Evolutionary conservation across 1,140 invertebrate genomes (phyloP).

Genomic region (Drosophila bocki): DNA sequence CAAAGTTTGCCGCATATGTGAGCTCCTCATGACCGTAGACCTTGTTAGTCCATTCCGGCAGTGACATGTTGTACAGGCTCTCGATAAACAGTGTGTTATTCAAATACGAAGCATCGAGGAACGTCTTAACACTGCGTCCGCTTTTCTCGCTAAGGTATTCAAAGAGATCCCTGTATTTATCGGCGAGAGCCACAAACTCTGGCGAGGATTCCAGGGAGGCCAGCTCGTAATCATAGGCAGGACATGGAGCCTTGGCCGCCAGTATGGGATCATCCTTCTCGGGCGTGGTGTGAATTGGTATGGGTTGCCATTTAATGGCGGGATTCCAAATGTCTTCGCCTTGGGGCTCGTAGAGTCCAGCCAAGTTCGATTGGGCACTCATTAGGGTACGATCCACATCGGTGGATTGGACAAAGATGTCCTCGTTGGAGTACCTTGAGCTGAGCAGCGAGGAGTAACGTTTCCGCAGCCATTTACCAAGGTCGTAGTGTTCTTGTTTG

Average conservation of each 20-base stretch:
- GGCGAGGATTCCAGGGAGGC: slow-evolving; percentile 86
- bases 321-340: slow-evolving; percentile 89
- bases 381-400: slow-evolving; percentile 95
- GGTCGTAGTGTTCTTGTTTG: slow-evolving; percentile 90
- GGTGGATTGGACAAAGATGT: slow-evolving; percentile 92
- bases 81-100: slow-evolving; percentile 91
- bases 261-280: slow-evolving; percentile 88
- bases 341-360: slow-evolving; percentile 91
- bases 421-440: slow-evolving; percentile 86
- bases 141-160: slow-evolving; percentile 88
- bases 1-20: slow-evolving; percentile 86
- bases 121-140: slow-evolving; percentile 86
- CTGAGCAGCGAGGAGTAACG: slow-evolving; percentile 88
- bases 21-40: slow-evolving; percentile 86
- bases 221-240: slow-evolving; percentile 87
- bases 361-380: slow-evolving; percentile 94
- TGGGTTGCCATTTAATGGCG: slow-evolving; percentile 93
- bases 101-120: slow-evolving; percentile 87
- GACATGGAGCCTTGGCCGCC: slow-evolving; percentile 89
- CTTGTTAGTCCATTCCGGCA: slow-evolving; percentile 90
- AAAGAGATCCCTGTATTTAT: slow-evolving; percentile 88
- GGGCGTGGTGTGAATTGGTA: slow-evolving; percentile 93
- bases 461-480: slow-evolving; percentile 92
- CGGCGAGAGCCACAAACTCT: slow-evolving; percentile 87
- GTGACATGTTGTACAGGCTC: slow-evolving; percentile 87